These are phyloP conservation scores for Darevskia nairensis DNA, from an alignment of 2,797 vertebrate species.

Conservation along the genomic window DNA sequence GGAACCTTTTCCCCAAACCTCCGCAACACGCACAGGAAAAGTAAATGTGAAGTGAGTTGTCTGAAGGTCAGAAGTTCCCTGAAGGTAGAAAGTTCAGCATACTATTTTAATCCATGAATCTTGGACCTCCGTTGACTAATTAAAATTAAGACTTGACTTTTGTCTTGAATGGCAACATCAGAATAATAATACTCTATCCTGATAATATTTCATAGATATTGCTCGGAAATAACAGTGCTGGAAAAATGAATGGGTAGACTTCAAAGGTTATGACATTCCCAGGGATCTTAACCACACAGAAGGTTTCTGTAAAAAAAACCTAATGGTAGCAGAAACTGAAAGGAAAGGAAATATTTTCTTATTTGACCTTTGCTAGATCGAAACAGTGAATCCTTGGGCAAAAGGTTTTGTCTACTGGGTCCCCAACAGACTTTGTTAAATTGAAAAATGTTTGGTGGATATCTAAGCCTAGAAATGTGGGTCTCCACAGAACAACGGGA, in stretches of 20 bases:
- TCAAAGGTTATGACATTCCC: slow-evolving; percentile 29
- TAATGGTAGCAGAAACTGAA: not conserved
- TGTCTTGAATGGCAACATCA: not conserved
- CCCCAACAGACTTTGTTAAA: not conserved
- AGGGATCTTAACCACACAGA: not conserved
- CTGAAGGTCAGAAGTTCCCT: slow-evolving; percentile 8
- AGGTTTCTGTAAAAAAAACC: slow-evolving; percentile 25
- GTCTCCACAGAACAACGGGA: not conserved
- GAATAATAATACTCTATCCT: slow-evolving; percentile 9
- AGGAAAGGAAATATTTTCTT: slow-evolving; percentile 16
- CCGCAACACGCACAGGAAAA: not conserved
- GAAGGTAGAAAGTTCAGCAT: not conserved
- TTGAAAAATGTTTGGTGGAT: not conserved
- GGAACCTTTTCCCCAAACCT: not conserved
- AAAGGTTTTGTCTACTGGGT: not conserved
- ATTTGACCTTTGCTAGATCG: not conserved
- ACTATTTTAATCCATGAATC: slow-evolving; percentile 1
- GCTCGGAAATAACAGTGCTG: not conserved
- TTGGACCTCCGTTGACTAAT: slow-evolving; percentile 29
- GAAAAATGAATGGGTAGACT: slow-evolving; percentile 27
- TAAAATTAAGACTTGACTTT: slow-evolving; percentile 28
- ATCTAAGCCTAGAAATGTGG: not conserved
- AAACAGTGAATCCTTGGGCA: slow-evolving; percentile 3
- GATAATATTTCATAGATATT: not conserved
- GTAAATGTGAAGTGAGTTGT: not conserved